Base-by-base conservation (phyloP, 1,140 invertebrate species). In the Eriocheir sinensis region DNA sequence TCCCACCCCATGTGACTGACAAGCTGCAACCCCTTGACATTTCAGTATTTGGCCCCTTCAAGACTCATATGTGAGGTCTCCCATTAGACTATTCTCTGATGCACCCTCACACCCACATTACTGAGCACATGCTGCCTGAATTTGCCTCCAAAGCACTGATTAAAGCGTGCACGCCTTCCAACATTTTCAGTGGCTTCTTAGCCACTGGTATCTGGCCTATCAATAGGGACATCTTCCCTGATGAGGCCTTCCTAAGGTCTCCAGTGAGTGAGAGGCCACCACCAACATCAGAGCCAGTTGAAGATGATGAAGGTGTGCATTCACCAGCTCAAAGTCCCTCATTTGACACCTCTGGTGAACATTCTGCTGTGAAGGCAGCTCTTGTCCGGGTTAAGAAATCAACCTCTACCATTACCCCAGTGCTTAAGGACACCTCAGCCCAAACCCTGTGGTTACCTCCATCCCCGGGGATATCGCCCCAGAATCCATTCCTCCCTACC, bases 141-240 rank as follows among this genome's bases (percentile, higher is more conserved):
- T 91, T 91, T 53, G 48, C 89, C 89, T 91, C 48, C 21, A 91
- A 91, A 17, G 48, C 48, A 72, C 72, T 44, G 89, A 91, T 91
- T 15, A 91, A 34, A 32, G 48, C 89, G 6, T 91, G 89, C 48
- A 60, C 32, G 15, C 53, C 89, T 80, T 72, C 89, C 9, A 91
- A 91, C 32, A 34, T 91, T 32, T 30, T 91, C n/a, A 91, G 48
- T 91, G 89, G 89, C n/a, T 91, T 72, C 36, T 9, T 1, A 72
- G 89, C 53, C 32, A 91, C 89, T 32, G 48, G 44, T 80, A 91
- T 91, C 40, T 91, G 44, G 89, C 89, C 48, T 2, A 80, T 91
- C 17, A 91, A 91, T 12, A 6, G 89, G 15, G 72, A 91, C n/a
- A 91, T 72, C 2, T 91, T 91, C 60, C 6, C 89, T 72, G 53